Conservation (phyloP, 2,113 vertebrate species). For the Oostethus manadensis region DNA sequence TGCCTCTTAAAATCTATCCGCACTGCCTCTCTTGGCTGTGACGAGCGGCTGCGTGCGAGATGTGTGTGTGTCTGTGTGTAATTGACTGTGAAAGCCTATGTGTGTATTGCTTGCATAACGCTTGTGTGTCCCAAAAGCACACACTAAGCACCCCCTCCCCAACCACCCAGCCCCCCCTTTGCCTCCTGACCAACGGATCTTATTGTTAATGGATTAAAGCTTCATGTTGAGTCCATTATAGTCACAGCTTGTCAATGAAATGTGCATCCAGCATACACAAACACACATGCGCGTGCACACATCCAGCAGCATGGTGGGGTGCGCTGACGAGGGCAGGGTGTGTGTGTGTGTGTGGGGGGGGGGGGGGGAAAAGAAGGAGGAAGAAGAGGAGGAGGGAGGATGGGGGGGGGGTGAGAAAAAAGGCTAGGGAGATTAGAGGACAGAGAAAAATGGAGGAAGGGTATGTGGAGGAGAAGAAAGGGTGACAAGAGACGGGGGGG, state of each 20-base stretch:
- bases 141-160: constrained; percentile 14
- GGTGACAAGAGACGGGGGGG: constrained; percentile 46
- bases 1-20: constrained; percentile 64
- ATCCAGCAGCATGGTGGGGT: constrained; percentile 22
- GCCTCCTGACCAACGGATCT: constrained; percentile 65
- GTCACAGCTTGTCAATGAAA: constrained; percentile 71
- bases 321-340: constrained; percentile 3
- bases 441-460: constrained; percentile 45
- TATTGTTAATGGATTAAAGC: constrained; percentile 72
- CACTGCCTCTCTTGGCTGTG: constrained; percentile 57
- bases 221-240: constrained; percentile 72
- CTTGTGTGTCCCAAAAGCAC: constrained; percentile 24
- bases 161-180: constrained; percentile 10
- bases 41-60: constrained; percentile 38
- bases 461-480: constrained; percentile 52
- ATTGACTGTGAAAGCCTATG: constrained; percentile 47
- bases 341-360: constrained; percentile 30
- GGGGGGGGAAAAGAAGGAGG: constrained; percentile 64
- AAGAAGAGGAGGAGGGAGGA: constrained; percentile 38
- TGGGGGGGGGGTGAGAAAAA: constrained; percentile 26
- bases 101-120: constrained; percentile 50
- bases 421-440: constrained; percentile 50
- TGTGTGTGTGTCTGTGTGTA: constrained; percentile 24
- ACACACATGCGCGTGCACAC: constrained; percentile 54
- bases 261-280: constrained; percentile 69